Percentiles rank a stretch among this genome's conserved stretches.
phyloP scores from a whole-genome alignment of 2,113 vertebrate species.

The Macaca nemestrina region DNA sequence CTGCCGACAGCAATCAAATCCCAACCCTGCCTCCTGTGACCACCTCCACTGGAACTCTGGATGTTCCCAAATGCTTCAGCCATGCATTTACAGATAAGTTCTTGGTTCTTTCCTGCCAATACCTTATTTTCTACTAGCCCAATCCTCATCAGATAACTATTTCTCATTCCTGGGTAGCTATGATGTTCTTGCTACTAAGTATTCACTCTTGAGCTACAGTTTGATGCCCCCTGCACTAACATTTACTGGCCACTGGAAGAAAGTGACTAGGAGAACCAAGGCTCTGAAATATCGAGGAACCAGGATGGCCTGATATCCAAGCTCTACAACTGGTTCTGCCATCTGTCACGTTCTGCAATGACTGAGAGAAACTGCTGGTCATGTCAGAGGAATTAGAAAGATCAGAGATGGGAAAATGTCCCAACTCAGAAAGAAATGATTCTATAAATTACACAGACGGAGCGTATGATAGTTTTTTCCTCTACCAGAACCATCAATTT shows the following conservation, averaged over 20 bases:
- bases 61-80: background rate
- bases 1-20: accelerated
- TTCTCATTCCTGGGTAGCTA: background rate
- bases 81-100: background rate
- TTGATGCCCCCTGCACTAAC: background rate
- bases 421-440: background rate
- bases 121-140: background rate
- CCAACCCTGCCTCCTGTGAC: background rate
- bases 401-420: background rate
- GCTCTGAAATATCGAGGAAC: background rate
- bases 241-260: background rate
- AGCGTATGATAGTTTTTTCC: background rate
- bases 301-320: too few species aligned
- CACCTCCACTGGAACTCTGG: background rate
- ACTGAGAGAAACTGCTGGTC: background rate
- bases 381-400: background rate
- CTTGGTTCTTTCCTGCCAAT: background rate
- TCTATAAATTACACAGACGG: background rate
- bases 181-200: background rate
- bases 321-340: background rate
- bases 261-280: background rate
- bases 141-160: background rate
- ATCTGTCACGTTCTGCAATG: background rate
- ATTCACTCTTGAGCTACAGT: background rate
- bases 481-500: background rate